phyloP scores from a whole-genome alignment of 2,113 vertebrate species.

The Progne subis region DNA sequence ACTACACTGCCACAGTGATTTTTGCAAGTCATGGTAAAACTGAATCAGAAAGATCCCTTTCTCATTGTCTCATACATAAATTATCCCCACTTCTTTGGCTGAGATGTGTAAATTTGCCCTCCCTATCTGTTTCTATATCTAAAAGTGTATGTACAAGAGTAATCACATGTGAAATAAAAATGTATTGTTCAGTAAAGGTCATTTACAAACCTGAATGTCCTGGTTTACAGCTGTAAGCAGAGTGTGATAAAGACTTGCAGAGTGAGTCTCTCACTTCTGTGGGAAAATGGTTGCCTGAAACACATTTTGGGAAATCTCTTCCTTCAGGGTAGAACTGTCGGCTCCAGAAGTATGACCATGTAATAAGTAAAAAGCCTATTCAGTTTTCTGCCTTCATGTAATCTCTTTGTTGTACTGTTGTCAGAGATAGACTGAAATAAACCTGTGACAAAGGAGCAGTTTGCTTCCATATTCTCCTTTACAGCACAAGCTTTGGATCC shows the following conservation, averaged over 20 bases:
- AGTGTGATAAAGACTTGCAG: background rate
- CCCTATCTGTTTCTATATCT: background rate
- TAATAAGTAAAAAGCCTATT: background rate
- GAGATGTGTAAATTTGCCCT: background rate
- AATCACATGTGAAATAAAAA: background rate
- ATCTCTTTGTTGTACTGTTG: background rate
- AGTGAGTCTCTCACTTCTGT: background rate
- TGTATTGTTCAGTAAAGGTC: background rate
- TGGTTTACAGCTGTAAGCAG: background rate
- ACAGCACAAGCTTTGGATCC: background rate
- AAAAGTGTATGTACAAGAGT: background rate
- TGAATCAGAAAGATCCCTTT: background rate
- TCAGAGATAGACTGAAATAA: background rate
- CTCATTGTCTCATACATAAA: background rate
- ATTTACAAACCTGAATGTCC: background rate
- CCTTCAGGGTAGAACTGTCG: background rate
- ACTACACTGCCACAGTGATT: background rate
- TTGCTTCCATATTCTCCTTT: background rate
- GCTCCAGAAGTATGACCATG: background rate
- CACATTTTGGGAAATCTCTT: background rate
- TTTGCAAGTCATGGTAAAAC: background rate
- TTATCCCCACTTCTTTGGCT: background rate
- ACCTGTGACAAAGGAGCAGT: background rate
- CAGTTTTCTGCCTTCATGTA: background rate
- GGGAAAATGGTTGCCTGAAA: background rate